Conservation (phyloP, 2,888 invertebrate species). For the Philereme transversata region DNA sequence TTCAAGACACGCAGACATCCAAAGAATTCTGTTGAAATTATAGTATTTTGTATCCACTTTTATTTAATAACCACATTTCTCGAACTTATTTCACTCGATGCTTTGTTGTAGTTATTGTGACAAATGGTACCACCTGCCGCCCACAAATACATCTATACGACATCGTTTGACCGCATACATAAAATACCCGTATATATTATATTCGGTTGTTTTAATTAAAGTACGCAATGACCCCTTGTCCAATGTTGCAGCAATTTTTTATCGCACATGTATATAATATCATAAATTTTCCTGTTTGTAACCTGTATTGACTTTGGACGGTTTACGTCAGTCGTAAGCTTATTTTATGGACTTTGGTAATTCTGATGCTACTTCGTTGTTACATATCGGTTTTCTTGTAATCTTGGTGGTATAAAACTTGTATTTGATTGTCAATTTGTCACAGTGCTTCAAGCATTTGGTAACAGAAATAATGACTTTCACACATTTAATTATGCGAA, state of each 20-base stretch:
- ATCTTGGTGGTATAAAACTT: background rate
- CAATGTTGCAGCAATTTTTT: constrained; percentile 55
- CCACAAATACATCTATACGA: constrained; percentile 32
- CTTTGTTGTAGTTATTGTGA: constrained; percentile 2
- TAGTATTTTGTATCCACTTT: too few species aligned
- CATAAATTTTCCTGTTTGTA: constrained; percentile 30
- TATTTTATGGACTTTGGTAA: background rate
- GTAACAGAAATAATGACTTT: too few species aligned
- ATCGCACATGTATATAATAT: constrained; percentile 56
- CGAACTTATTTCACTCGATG: background rate
- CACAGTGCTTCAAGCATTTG: too few species aligned
- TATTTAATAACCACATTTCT: constrained; percentile 1
- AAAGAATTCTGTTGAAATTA: too few species aligned
- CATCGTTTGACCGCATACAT: constrained; percentile 45
- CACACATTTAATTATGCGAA: too few species aligned
- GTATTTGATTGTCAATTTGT: too few species aligned
- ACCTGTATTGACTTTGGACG: constrained; percentile 29
- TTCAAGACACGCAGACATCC: too few species aligned
- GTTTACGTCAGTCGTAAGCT: constrained; percentile 2
- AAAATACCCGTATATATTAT: constrained; percentile 63
- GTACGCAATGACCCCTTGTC: constrained; percentile 49
- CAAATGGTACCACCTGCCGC: constrained; percentile 25
- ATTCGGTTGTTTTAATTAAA: constrained; percentile 74
- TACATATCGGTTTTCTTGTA: background rate
- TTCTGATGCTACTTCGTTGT: background rate